These are phyloP conservation scores for Dermochelys coriacea DNA, from an alignment of 2,797 vertebrate species.

Conservation along the genomic window DNA sequence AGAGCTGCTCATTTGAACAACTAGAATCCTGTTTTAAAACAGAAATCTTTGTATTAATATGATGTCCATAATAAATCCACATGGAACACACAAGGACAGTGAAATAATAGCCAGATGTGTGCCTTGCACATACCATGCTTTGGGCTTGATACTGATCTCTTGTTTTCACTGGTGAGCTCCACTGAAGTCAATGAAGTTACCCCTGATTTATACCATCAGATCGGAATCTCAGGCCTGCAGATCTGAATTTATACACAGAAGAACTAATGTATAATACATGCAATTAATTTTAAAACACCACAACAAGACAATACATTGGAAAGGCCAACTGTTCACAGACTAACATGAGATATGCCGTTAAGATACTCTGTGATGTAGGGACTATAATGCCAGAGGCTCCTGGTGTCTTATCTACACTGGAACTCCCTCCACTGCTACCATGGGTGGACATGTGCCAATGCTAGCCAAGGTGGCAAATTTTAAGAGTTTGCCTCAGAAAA, in stretches of 20 bases:
- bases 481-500: neutral
- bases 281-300: neutral
- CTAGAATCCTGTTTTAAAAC: neutral
- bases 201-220: fast-evolving
- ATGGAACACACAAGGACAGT: neutral
- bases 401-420: fast-evolving
- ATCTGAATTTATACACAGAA: neutral
- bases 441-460: neutral
- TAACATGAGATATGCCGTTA: neutral
- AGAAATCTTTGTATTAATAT: neutral
- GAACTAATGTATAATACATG: neutral
- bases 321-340: neutral
- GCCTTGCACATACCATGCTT: neutral
- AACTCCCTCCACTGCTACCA: neutral
- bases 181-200: neutral
- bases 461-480: neutral
- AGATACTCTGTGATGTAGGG: fast-evolving
- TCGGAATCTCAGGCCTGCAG: neutral
- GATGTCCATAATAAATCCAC: neutral
- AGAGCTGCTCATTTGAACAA: neutral
- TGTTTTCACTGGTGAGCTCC: neutral
- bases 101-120: neutral
- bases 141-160: neutral
- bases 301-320: neutral
- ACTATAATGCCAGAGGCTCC: neutral